Evolutionary conservation across 2,113 vertebrate genomes (phyloP), one percentile per base, ranked within the genome.

Genomic region (Anolis carolinensis): DNA sequence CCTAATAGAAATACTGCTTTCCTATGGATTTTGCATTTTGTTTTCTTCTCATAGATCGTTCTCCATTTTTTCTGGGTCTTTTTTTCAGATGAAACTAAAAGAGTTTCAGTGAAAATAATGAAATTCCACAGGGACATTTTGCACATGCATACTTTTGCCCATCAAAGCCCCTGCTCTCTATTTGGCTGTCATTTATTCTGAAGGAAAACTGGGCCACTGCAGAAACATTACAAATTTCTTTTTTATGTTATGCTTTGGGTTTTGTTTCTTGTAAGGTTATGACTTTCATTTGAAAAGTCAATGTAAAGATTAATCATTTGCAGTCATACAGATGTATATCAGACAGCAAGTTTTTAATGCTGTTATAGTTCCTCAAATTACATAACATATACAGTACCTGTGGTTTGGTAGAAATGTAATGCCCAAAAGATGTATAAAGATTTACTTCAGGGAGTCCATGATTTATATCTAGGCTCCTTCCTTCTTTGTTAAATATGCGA

Each of bases 201-300:
- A 74, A 68, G 70, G 62, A 86, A 84, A 36, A 5, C 25, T 73
- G 23, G 71, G 34, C 13, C 78, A 27, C 36, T 6, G 2, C 30
- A 20, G 83, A 73, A 80, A 88, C 83, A 36, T 90, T 50, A 32
- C 2, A 85, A 13, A 84, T 36, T 7, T 86, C 84, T 86, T 14
- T 81, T 23, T 82, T n/a, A 52, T 52, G n/a, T 34, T 84, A 74
- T 82, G 0, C 0, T 0, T 25, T 68, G 79, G 1, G 48, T n/a
- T 68, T 84, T 79, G 39, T 79, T 79, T 80, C 55, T n/a, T 62
- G 68, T 77, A 62, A 85, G 78, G 44, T 63, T 1, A 80, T 70
- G 7, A 73, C 44, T 84, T 14, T 0, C 67, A 0, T 89, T 20
- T 90, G 82, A 81, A 67, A 82, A 68, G 1, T 10, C 39, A 85